Percentiles rank a stretch among this genome's conserved stretches.
Evolutionary conservation across 2,113 vertebrate species (phyloP).

Genomic region (Micronisus gabar): DNA sequence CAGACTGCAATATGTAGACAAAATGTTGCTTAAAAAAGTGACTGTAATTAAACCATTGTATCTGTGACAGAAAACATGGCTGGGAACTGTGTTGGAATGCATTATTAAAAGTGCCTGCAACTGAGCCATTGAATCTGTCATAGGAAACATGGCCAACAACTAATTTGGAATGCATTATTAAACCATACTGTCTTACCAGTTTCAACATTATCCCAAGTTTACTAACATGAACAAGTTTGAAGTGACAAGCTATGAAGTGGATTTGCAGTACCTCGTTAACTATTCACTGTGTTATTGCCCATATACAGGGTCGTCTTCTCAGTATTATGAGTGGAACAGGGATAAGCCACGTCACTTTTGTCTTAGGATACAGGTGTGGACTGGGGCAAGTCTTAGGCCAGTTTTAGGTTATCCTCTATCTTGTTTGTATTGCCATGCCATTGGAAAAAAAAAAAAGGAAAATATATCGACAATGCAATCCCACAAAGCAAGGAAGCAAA

Average conservation of each 20-base stretch:
- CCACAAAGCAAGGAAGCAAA: not conserved
- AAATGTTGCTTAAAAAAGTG: not conserved
- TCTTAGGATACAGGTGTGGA: not conserved
- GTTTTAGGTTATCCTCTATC: not conserved
- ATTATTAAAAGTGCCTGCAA: not conserved
- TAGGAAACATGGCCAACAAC: not conserved
- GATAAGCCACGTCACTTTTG: not conserved
- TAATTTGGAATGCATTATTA: slow-evolving; percentile 1
- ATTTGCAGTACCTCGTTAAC: not conserved
- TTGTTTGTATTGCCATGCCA: not conserved
- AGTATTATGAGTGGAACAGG: not conserved
- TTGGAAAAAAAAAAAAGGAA: not conserved
- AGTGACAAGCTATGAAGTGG: not conserved
- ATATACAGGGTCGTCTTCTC: not conserved
- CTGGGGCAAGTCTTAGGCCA: not conserved
- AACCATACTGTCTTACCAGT: not conserved
- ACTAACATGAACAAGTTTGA: not conserved
- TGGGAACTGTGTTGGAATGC: not conserved
- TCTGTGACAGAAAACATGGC: not conserved
- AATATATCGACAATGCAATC: not conserved
- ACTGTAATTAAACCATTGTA: not conserved
- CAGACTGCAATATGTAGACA: not conserved
- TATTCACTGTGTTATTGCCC: not conserved
- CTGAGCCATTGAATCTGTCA: not conserved
- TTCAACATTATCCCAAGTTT: not conserved